These are phyloP conservation scores for Watsonalla cultraria DNA, from an alignment of 2,888 invertebrate genomes.

Conservation along the genomic window DNA sequence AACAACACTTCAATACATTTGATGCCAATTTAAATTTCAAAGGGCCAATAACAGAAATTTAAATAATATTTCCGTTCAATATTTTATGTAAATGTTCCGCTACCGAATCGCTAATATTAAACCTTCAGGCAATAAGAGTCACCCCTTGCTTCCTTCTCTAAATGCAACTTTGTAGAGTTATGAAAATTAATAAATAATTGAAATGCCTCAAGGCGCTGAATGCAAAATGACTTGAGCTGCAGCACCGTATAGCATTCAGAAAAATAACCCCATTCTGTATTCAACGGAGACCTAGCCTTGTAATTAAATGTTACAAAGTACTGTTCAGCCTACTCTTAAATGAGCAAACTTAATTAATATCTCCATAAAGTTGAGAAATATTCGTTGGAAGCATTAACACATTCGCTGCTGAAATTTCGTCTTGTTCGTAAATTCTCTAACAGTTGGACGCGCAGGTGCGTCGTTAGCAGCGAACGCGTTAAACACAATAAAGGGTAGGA, in stretches of 20 bases:
- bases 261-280: constrained; percentile 33
- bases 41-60: too few relatives aligned
- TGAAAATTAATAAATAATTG: constrained; percentile 44
- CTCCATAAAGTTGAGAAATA: constrained; percentile 49
- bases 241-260: constrained; percentile 23
- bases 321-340: constrained; percentile 35
- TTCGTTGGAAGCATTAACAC: constrained; percentile 51
- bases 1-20: too few relatives aligned
- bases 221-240: constrained; percentile 21
- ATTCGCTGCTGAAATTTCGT: too few relatives aligned
- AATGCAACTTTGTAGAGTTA: constrained; percentile 28
- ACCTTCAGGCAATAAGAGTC: constrained; percentile 29
- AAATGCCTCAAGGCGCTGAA: constrained; percentile 35
- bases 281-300: constrained; percentile 26
- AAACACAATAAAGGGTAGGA: constrained; percentile 35
- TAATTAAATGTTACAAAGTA: constrained; percentile 41
- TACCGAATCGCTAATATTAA: constrained; percentile 26
- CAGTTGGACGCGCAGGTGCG: too few relatives aligned
- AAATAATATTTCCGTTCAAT: constrained; percentile 2
- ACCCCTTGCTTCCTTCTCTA: constrained; percentile 19
- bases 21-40: too few relatives aligned
- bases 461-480: too few relatives aligned
- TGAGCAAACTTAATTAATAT: constrained; percentile 57
- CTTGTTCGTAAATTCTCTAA: too few relatives aligned
- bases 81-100: constrained; percentile 13